Base-by-base conservation (phyloP, 2,888 invertebrate species). In the Sepioteuthis lessoniana region DNA sequence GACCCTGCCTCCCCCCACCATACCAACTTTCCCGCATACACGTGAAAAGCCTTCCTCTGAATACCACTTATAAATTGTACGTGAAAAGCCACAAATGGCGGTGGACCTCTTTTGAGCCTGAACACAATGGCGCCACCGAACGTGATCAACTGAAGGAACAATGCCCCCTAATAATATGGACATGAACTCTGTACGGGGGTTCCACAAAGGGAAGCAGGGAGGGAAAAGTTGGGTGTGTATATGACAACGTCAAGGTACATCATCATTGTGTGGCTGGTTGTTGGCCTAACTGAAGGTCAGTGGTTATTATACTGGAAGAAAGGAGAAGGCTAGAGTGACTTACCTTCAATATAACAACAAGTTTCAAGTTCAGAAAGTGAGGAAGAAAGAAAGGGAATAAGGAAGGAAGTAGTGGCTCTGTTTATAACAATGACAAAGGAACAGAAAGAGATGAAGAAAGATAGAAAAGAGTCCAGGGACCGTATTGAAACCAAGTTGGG, bases 21-120 rank as follows among this genome's bases (percentile, higher is more conserved):
- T n/a, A n/a, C 21, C 76, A 2, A 31, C n/a, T n/a, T 76, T n/a
- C 19, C 76, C 16, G 76, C 35, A 35, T n/a, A 35, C n/a, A 76
- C 76, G 10, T 76, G 76, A 76, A 35, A 76, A 76, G 76, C n/a
- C 76, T 76, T 76, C 76, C 76, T 76, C 76, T 76, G 76, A 76
- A 76, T 35, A 19, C 76, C 76, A 76, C 76, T 76, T 76, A 76
- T 76, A 25, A n/a, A 76, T n/a, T n/a, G 76, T 35, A 76, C 13
- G 76, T 76, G n/a, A 76, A 76, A 76, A 76, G 76, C 76, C 76
- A 76, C 76, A 76, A 76, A n/a, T 76, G 76, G 76, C n/a, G 76
- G n/a, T 76, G 76, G 16, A 76, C 76, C 76, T 76, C 76, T 76
- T 76, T 76, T 76, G 76, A n/a, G 76, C n/a, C 76, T 76, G n/a